Conservation (phyloP, 2,113 vertebrate species). For the Dryoscopus gambensis region DNA sequence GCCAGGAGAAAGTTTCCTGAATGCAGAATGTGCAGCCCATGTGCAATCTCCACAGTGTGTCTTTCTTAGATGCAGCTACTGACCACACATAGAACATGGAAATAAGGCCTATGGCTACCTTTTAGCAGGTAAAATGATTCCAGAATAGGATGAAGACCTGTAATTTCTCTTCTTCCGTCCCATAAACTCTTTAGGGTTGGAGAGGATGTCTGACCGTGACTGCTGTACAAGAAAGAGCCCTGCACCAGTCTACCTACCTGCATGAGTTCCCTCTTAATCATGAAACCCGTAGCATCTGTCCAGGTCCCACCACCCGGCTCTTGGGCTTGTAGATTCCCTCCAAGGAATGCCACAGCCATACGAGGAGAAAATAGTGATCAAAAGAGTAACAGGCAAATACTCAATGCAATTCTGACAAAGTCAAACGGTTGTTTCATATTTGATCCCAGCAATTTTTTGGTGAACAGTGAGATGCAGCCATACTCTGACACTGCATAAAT, state of each 20-base stretch:
- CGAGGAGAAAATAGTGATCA: not conserved
- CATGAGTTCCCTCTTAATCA: not conserved
- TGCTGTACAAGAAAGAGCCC: not conserved
- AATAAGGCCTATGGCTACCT: not conserved
- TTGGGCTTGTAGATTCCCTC: not conserved
- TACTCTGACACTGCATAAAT: not conserved
- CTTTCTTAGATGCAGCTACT: not conserved
- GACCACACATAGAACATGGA: not conserved
- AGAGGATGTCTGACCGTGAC: not conserved
- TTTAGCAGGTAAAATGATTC: not conserved
- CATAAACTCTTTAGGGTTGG: not conserved
- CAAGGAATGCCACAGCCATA: not conserved
- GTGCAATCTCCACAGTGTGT: not conserved
- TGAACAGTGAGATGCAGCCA: not conserved
- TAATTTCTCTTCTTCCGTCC: not conserved
- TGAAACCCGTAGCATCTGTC: not conserved
- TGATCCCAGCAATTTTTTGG: not conserved
- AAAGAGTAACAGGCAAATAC: not conserved
- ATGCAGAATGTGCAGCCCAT: not conserved
- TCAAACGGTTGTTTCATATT: not conserved
- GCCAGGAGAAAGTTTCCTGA: not conserved
- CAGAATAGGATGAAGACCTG: not conserved
- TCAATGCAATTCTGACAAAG: not conserved
- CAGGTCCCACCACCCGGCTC: not conserved
- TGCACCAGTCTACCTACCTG: not conserved